Percentiles rank a stretch among this genome's conserved stretches.
These are phyloP conservation scores for Cartodere bifasciata DNA, from an alignment of 2,888 invertebrate species.

Conservation along the genomic window DNA sequence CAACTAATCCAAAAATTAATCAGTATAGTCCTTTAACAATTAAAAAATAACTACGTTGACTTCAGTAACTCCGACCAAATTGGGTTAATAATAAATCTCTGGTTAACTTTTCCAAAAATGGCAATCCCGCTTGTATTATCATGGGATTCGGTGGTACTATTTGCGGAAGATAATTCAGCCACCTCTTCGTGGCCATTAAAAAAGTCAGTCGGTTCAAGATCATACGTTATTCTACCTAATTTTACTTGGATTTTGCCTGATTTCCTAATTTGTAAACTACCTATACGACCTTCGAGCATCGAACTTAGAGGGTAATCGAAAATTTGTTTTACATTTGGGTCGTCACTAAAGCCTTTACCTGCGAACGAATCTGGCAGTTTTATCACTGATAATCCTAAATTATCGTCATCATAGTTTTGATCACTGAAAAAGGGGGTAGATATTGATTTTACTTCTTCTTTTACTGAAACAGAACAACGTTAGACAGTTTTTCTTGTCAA, in stretches of 20 bases:
- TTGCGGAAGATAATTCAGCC: conserved; percentile 9
- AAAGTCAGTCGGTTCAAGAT: conserved; percentile 20
- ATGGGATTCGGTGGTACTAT: conserved; percentile 14
- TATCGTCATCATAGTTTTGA: conserved; percentile 22
- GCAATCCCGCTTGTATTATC: conserved; percentile 17
- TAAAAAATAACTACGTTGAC: no score
- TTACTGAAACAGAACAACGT: conserved; percentile 1
- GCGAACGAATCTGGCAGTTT: conserved; percentile 30
- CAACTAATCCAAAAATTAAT: no score
- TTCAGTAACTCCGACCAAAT: conserved; percentile 21
- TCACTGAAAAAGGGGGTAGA: conserved; percentile 18
- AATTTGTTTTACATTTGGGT: conserved; percentile 22
- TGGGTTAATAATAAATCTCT: conserved; percentile 24
- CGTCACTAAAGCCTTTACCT: conserved; percentile 28
- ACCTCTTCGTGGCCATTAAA: conserved; percentile 5
- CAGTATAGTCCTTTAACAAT: no score
- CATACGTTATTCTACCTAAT: conserved; percentile 26
- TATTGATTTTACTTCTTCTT: conserved; percentile 9
- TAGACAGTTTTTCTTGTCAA: conserved; percentile 1
- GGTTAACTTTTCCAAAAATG: conserved; percentile 23
- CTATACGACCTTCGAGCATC: conserved; percentile 31
- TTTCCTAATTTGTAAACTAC: conserved; percentile 26
- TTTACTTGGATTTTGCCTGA: conserved; percentile 29
- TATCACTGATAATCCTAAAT: conserved; percentile 25
- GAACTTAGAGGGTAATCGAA: conserved; percentile 26